phyloP scores from a whole-genome alignment of 2,888 invertebrate genomes.

The Leucophora obtusa region DNA sequence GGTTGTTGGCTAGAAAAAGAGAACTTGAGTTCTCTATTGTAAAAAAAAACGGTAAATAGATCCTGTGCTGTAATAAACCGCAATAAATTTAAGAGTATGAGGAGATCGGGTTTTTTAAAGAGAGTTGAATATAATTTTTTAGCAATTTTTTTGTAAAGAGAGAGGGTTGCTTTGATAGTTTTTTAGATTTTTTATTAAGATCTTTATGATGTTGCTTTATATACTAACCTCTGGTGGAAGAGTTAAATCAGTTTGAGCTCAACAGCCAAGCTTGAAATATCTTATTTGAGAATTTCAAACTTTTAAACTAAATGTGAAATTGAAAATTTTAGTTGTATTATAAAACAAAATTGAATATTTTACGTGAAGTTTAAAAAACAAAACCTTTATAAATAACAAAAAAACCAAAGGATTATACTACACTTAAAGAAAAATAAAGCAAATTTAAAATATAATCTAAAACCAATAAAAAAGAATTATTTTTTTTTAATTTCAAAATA shows the following conservation, averaged over 20 bases:
- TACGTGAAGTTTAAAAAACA: conserved; percentile 43
- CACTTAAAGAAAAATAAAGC: conserved; percentile 20
- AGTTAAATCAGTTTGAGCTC: conserved; percentile 77
- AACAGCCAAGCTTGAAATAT: conserved; percentile 74
- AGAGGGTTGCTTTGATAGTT: conserved; percentile 56
- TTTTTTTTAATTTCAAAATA: conserved; percentile 27
- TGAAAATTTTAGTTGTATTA: conserved; percentile 40
- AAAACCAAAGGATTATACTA: conserved; percentile 39
- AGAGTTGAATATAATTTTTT: conserved; percentile 18
- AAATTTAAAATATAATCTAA: conserved; percentile 19
- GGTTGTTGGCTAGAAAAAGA: not conserved
- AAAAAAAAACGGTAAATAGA: conserved; percentile 21
- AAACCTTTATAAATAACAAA: conserved; percentile 16
- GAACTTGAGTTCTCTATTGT: conserved; percentile 1
- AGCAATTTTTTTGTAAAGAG: conserved; percentile 29
- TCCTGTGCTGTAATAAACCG: not conserved
- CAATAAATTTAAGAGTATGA: conserved; percentile 39
- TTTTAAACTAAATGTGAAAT: conserved; percentile 47
- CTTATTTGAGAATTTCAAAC: conserved; percentile 45
- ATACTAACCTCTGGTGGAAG: conserved; percentile 72
- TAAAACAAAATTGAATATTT: conserved; percentile 38
- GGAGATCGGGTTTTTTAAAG: conserved; percentile 66
- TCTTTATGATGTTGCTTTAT: conserved; percentile 71
- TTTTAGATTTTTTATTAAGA: conserved; percentile 58
- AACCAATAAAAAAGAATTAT: conserved; percentile 36